Base-by-base conservation (phyloP, 2,113 vertebrate species). In the Pelusios castaneus region DNA sequence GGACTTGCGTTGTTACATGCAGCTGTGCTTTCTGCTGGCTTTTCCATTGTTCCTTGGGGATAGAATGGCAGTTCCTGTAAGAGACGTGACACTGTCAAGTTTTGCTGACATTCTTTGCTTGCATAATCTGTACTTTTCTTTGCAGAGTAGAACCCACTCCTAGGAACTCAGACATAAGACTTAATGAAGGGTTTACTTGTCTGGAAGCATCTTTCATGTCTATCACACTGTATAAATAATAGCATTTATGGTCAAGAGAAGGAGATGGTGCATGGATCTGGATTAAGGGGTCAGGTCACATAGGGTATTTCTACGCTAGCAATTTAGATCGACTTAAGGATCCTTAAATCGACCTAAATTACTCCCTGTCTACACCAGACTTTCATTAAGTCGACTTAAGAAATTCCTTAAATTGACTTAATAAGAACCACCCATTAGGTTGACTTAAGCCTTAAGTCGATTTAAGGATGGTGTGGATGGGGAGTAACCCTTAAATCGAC, bases 21-120 rank as follows among this genome's bases (percentile, higher is more conserved):
- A 5, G 41, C 63, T 8, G 79, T 5, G 0, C 80, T 77, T 76
- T 5, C 1, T 38, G 52, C 73, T 0, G 2, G 73, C 7, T 1
- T 83, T 43, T 56, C 54, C 76, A 70, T 43, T 16, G 6, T 34
- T 54, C 77, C 67, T 54, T 80, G 10, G 63, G 49, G 43, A 6
- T 17, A 27, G 38, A 54, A 29, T 41, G 27, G 27, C 27, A 24
- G 38, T 9, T 16, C 34, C 34, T 75, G 38, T 38, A 55, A 75
- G 21, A 52, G n/a, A 38, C 25, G 47, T 29, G n/a, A 55, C 25
- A 29, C 5, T 14, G 49, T 41, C 29, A 52, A 12, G 73, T 29
- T 13, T 7, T 38, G 16, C 49, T 43, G 31, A 38, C n/a, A 10
- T 24, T 73, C 8, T 29, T 21, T 10, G 31, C 45, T 25, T 49